Evolutionary conservation across 2,113 vertebrate genomes (phyloP).

Genomic region (Zosterops pallidus): DNA sequence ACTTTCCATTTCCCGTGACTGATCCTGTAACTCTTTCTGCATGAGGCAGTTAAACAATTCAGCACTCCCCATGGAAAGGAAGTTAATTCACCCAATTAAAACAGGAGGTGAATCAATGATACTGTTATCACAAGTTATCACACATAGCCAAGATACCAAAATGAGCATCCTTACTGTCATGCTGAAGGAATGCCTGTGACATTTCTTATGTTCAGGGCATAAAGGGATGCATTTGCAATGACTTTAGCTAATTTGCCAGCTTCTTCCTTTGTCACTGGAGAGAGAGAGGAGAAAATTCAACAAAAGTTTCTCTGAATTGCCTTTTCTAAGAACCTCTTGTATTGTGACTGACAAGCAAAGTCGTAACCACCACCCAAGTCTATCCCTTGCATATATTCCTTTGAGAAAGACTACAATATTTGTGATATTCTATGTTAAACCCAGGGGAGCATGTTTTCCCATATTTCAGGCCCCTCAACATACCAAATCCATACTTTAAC

Average conservation of each 20-base stretch:
- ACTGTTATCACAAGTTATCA: not conserved
- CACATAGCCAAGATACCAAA: not conserved
- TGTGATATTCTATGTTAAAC: not conserved
- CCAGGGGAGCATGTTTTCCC: not conserved
- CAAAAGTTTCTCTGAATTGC: not conserved
- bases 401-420: not conserved
- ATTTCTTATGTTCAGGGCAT: not conserved
- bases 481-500: not conserved
- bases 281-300: not conserved
- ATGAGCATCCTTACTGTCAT: not conserved
- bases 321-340: not conserved
- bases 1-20: not conserved
- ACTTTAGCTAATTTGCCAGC: not conserved
- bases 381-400: not conserved
- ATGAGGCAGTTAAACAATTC: not conserved
- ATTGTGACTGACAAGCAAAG: not conserved
- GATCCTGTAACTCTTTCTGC: not conserved
- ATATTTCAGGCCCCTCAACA: not conserved
- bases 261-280: not conserved
- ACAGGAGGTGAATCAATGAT: not conserved
- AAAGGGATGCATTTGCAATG: not conserved
- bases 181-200: not conserved
- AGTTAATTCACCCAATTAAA: not conserved
- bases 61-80: not conserved
- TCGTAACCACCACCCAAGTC: not conserved